Base-by-base conservation (phyloP, 1,140 invertebrate genomes). In the Temnothorax longispinosus region DNA sequence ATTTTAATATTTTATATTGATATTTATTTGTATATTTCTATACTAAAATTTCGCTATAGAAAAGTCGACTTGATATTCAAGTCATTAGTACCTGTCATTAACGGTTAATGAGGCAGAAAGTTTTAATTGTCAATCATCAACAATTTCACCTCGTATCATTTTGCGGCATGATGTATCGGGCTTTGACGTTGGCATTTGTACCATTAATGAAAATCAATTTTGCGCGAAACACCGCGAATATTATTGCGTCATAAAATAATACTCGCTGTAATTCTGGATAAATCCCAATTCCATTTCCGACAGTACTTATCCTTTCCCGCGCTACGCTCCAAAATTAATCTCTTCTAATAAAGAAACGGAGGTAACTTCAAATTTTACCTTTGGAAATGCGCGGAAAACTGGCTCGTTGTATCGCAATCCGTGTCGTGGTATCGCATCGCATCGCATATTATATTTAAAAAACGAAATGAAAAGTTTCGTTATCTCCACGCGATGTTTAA, bases 171-270 rank as follows among this genome's bases (percentile, higher is more conserved):
- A 81, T 71, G 50, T 71, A 56, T 56, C 78, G 50, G 8, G 65
- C 65, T 71, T 60, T 71, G 35, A 78, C 67, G 69, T 60, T 50
- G 80, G 69, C 80, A 75, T 84, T 84, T 84, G 67, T 82, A 60
- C 41, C 80, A 84, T 84, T 84, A 84, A 84, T 75, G 80, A 84
- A 84, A 84, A 84, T 84, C 69, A 84, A 84, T 84, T 84, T 75
- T 44, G 69, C 41, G 27, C 80, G 54, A 62, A 84, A 84, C 54
- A 27, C 27, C 69, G 32, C 69, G 41, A 75, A 84, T 54, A 84
- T 84, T 84, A 84, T 38, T 56, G 15, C n/a, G n/a, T 41, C 69
- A 47, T 84, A 84, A 84, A 84, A 84, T 84, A 75, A 84, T 84
- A 75, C 67, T 44, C 41, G 27, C 41, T 58, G 18, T 84, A 84